These are phyloP conservation scores for Saturnia japonica DNA, from an alignment of 2,888 invertebrate species.

Conservation along the genomic window DNA sequence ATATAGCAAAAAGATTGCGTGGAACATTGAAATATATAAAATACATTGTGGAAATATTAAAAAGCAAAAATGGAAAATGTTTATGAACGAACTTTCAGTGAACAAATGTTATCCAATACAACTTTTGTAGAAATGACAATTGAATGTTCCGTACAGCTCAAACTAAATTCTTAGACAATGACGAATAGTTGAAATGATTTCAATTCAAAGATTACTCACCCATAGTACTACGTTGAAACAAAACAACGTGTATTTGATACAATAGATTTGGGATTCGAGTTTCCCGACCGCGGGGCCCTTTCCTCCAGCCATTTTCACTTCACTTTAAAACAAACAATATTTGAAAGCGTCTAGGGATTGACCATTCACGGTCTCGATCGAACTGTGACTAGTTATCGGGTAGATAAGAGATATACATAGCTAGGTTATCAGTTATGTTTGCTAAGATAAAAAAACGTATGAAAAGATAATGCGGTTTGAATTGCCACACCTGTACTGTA, in stretches of 20 bases:
- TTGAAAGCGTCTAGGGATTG: slow-evolving; percentile 38
- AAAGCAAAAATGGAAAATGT: background rate
- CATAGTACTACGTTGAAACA: slow-evolving; percentile 90
- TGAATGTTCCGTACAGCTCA: slow-evolving; percentile 30
- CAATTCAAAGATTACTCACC: slow-evolving; percentile 81
- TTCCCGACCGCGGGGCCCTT: slow-evolving; percentile 79
- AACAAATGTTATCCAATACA: background rate
- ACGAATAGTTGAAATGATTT: slow-evolving; percentile 30
- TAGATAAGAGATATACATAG: slow-evolving; percentile 63
- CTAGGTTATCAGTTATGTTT: slow-evolving; percentile 73
- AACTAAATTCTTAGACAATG: slow-evolving; percentile 35
- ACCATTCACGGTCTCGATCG: slow-evolving; percentile 54
- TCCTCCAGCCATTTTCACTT: slow-evolving; percentile 82
- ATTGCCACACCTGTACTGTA: slow-evolving; percentile 76
- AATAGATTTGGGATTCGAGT: slow-evolving; percentile 89
- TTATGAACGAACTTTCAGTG: background rate
- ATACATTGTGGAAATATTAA: background rate
- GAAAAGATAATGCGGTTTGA: slow-evolving; percentile 59
- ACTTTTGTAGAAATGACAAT: background rate
- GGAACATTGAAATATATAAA: background rate
- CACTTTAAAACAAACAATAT: slow-evolving; percentile 43
- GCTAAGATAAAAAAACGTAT: slow-evolving; percentile 69
- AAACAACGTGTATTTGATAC: slow-evolving; percentile 91
- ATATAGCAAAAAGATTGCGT: background rate
- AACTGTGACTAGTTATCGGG: slow-evolving; percentile 65